Percentiles rank a stretch among this genome's conserved stretches.
phyloP scores from a whole-genome alignment of 37 sponge, comb jelly and placozoan species.

The Tethya wilhelma region DNA sequence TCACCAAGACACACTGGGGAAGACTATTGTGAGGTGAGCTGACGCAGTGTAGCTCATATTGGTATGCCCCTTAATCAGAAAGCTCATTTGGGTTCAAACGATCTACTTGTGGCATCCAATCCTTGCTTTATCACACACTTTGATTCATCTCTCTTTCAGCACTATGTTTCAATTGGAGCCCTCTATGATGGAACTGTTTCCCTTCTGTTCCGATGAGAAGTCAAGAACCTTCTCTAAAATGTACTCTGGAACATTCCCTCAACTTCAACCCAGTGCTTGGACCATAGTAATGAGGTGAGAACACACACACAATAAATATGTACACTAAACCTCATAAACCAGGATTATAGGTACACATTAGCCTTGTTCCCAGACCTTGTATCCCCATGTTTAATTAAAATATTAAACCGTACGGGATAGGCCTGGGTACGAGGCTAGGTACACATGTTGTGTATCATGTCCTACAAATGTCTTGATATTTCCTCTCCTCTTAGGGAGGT shows the following conservation, averaged over 20 bases:
- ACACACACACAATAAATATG: no score
- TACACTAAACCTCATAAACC: no score
- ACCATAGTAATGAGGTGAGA: slow-evolving; percentile 81
- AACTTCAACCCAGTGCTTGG: slow-evolving; percentile 73
- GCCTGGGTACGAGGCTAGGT: no score
- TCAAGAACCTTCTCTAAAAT: slow-evolving; percentile 48
- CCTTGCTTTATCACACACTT: no score
- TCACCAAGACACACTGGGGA: slow-evolving; percentile 2
- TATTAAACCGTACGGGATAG: no score
- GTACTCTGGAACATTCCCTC: slow-evolving; percentile 42
- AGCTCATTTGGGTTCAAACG: no score
- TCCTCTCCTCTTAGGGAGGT: slow-evolving; percentile 69
- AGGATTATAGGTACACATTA: no score
- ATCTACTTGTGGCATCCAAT: no score
- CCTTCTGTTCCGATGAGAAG: slow-evolving; percentile 67
- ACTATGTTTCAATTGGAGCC: slow-evolving; percentile 25
- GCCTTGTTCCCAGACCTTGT: no score
- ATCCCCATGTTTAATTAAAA: no score
- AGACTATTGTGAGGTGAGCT: slow-evolving; percentile 23
- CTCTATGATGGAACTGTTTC: slow-evolving; percentile 52
- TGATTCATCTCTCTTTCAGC: slow-evolving; percentile 5
- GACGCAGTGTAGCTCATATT: no score
- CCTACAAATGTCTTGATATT: neutral
- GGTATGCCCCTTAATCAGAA: no score
- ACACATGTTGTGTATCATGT: neutral